These are phyloP conservation scores for Andrena camellia DNA, from an alignment of 2,888 invertebrate genomes.

Conservation along the genomic window DNA sequence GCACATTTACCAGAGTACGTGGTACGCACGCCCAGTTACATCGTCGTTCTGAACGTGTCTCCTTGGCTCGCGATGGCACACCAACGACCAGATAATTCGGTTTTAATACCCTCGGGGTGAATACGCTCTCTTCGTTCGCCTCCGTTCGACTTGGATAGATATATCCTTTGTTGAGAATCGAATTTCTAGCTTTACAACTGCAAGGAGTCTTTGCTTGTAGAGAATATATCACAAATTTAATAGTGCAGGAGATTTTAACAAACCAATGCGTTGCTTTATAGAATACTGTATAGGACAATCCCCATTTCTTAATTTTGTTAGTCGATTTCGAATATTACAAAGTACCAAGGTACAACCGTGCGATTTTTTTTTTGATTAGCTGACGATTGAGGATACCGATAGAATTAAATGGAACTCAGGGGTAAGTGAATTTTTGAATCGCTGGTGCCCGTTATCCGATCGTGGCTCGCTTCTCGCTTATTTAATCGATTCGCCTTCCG, in stretches of 20 bases:
- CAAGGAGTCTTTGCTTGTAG: conserved; percentile 2
- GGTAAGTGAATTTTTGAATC: conserved; percentile 35
- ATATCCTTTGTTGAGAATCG: conserved; percentile 1
- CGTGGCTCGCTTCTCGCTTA: conserved; percentile 29
- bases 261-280: background rate
- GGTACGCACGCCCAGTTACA: conserved; percentile 31
- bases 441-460: conserved; percentile 25
- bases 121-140: background rate
- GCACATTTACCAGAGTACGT: conserved; percentile 63
- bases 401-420: conserved; percentile 1
- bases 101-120: background rate
- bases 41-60: conserved; percentile 6
- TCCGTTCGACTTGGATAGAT: background rate
- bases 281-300: too few relatives aligned
- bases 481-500: conserved; percentile 35
- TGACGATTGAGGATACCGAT: too few relatives aligned
- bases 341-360: too few relatives aligned
- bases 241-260: background rate
- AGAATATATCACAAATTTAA: conserved; percentile 31
- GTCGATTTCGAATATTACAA: too few relatives aligned
- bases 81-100: conserved; percentile 42
- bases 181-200: conserved; percentile 1
- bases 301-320: too few relatives aligned
- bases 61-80: conserved; percentile 4
- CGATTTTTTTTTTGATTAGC: too few relatives aligned